These are phyloP conservation scores for Periplaneta americana DNA, from an alignment of 1,140 invertebrate genomes.

Conservation along the genomic window DNA sequence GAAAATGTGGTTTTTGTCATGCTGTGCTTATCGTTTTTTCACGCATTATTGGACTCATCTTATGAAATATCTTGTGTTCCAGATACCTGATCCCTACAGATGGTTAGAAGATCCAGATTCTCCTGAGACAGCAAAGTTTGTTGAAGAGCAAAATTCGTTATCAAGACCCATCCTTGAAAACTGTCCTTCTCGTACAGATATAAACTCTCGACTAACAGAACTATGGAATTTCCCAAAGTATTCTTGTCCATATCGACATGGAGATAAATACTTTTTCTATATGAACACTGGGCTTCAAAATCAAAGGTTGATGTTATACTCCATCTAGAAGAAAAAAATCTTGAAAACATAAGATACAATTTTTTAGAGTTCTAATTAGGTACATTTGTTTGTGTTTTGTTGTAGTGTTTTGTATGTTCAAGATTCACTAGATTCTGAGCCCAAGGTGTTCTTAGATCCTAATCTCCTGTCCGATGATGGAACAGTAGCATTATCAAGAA, in stretches of 20 bases:
- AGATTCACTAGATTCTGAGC: conserved; percentile 71
- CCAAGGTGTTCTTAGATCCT: conserved; percentile 90
- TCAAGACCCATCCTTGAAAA: conserved; percentile 78
- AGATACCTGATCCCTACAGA: conserved; percentile 90
- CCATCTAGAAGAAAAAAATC: no score
- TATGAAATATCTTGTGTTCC: conserved; percentile 25
- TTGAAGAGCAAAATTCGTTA: conserved; percentile 87
- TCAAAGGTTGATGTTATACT: conserved; percentile 62
- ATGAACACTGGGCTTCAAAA: conserved; percentile 96
- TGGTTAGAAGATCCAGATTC: conserved; percentile 96
- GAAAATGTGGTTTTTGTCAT: neutral
- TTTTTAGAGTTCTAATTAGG: neutral
- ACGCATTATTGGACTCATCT: conserved; percentile 14
- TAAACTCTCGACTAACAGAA: conserved; percentile 75
- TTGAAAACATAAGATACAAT: no score
- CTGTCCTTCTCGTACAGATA: conserved; percentile 64
- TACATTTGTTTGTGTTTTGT: conserved; percentile 24
- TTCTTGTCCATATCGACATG: conserved; percentile 76
- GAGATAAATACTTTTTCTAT: conserved; percentile 86
- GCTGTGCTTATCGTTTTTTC: neutral
- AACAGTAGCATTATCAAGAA: conserved; percentile 75
- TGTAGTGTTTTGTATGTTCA: conserved; percentile 89
- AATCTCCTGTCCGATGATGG: conserved; percentile 92
- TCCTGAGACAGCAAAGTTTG: conserved; percentile 86
- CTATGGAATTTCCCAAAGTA: conserved; percentile 97